Conservation (phyloP, 2,888 invertebrate genomes). For the Dicyrtomina minuta region DNA sequence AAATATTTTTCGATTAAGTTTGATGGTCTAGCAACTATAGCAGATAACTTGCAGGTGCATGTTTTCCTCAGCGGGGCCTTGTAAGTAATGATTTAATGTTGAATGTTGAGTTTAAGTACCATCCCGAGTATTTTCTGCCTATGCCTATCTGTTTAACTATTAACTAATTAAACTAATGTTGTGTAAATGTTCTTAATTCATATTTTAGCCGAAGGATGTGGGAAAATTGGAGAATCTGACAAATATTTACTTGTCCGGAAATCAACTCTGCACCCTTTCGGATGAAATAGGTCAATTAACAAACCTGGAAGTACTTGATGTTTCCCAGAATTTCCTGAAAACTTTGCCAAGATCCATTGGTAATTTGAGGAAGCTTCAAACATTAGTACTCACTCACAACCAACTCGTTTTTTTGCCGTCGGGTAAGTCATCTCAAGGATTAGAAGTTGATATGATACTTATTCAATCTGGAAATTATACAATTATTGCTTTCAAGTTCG, state of each 20-base stretch:
- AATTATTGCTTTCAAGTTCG: too few species aligned
- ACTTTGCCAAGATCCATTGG: slow-evolving; percentile 44
- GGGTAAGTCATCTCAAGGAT: slow-evolving; percentile 29
- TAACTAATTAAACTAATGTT: too few species aligned
- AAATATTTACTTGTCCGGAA: slow-evolving; percentile 52
- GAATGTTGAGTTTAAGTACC: too few species aligned
- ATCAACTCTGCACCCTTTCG: slow-evolving; percentile 46
- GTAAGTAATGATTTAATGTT: too few species aligned
- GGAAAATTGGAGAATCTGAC: slow-evolving; percentile 49
- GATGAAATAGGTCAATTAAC: slow-evolving; percentile 45
- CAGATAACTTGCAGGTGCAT: too few species aligned
- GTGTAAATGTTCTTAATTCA: not conserved
- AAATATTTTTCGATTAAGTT: not conserved
- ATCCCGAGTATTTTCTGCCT: too few species aligned
- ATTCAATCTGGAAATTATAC: too few species aligned
- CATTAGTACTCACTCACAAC: slow-evolving; percentile 46
- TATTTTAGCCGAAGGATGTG: slow-evolving; percentile 47
- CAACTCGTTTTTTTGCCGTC: slow-evolving; percentile 30
- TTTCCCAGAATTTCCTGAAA: slow-evolving; percentile 48
- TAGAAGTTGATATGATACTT: too few species aligned
- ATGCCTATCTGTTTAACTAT: too few species aligned
- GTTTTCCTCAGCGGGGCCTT: too few species aligned
- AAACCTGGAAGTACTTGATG: slow-evolving; percentile 47
- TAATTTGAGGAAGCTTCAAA: slow-evolving; percentile 35
- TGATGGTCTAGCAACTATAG: too few species aligned